These are phyloP conservation scores for Lucinisca nassula DNA, from an alignment of 2,888 invertebrate species.

Conservation along the genomic window DNA sequence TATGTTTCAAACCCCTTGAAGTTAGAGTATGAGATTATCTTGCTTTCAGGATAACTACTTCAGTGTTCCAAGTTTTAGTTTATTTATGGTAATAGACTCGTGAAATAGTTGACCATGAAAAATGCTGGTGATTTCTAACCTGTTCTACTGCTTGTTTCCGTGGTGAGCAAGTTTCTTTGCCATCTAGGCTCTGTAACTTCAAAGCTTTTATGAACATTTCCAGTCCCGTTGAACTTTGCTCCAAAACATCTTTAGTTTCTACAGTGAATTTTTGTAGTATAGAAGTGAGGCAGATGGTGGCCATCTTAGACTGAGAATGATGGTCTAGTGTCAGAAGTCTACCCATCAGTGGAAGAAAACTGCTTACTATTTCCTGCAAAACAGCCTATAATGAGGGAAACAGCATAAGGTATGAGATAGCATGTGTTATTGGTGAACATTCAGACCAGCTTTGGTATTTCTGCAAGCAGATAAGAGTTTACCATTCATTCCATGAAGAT, in stretches of 20 bases:
- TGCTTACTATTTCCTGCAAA: slow-evolving; percentile 70
- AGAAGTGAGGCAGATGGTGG: slow-evolving; percentile 61
- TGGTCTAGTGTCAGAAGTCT: slow-evolving; percentile 52
- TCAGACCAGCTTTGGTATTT: no score
- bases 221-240: slow-evolving; percentile 30
- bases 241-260: slow-evolving; percentile 60
- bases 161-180: not conserved
- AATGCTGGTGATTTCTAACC: slow-evolving; percentile 27
- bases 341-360: slow-evolving; percentile 70
- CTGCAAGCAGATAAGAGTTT: no score
- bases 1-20: no score
- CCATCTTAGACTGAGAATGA: slow-evolving; percentile 19
- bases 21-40: no score
- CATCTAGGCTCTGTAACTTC: not conserved
- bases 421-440: no score
- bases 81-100: no score
- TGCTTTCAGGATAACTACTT: no score
- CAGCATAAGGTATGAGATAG: no score
- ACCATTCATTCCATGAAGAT: no score
- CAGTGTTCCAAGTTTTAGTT: no score
- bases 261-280: slow-evolving; percentile 73
- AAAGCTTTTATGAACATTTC: slow-evolving; percentile 49
- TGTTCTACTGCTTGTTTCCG: slow-evolving; percentile 36
- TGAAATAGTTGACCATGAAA: no score
- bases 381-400: no score